phyloP scores from a whole-genome alignment of 2,888 invertebrate genomes.

The Harmothoe impar region DNA sequence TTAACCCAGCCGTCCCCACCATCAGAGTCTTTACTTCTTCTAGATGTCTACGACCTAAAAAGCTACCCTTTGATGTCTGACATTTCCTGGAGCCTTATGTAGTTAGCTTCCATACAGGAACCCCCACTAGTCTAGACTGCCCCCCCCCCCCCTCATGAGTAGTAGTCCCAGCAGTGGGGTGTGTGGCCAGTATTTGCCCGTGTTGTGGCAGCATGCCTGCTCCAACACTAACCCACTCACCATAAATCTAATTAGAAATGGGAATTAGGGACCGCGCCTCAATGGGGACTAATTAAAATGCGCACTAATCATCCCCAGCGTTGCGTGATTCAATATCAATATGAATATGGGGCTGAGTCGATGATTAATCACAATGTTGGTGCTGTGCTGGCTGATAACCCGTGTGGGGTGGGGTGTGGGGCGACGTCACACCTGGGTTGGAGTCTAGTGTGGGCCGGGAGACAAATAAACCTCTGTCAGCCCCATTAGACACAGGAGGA shows the following conservation, averaged over 20 bases:
- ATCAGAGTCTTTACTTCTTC: too few relatives aligned
- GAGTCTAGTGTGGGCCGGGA: neutral
- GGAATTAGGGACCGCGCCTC: slow-evolving; percentile 51
- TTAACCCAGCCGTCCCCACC: too few relatives aligned
- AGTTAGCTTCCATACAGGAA: too few relatives aligned
- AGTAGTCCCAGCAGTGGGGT: too few relatives aligned
- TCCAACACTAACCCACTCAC: neutral
- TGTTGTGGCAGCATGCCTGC: too few relatives aligned
- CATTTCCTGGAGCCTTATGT: too few relatives aligned
- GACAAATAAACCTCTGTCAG: neutral
- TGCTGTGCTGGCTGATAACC: slow-evolving; percentile 43
- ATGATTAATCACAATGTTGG: slow-evolving; percentile 60
- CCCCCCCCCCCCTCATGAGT: too few relatives aligned
- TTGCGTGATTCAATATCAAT: slow-evolving; percentile 58
- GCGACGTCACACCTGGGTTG: neutral
- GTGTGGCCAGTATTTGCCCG: too few relatives aligned
- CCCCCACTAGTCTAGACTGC: too few relatives aligned
- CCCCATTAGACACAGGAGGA: slow-evolving; percentile 28
- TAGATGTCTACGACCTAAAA: too few relatives aligned
- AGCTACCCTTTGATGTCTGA: too few relatives aligned
- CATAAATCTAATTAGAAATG: slow-evolving; percentile 57
- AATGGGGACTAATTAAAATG: slow-evolving; percentile 59
- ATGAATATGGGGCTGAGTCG: slow-evolving; percentile 58
- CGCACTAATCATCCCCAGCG: slow-evolving; percentile 49
- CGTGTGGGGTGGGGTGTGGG: neutral